A percentile compares a stretch with the other conserved stretches of the same genome.
These are phyloP conservation scores for Biston stratarius DNA, from an alignment of 2,888 invertebrate genomes.

Conservation along the genomic window DNA sequence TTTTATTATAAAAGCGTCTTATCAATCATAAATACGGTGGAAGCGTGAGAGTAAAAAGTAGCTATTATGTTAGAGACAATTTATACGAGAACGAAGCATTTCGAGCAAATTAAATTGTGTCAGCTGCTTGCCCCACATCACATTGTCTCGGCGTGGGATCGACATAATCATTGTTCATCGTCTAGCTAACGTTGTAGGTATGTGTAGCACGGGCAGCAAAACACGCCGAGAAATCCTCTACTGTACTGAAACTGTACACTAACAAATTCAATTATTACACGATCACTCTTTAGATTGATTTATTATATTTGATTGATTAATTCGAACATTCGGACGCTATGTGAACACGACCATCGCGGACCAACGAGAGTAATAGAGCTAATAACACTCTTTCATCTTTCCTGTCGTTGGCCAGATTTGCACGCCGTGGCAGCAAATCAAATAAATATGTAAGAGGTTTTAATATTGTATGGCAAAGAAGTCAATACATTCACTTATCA, in stretches of 20 bases:
- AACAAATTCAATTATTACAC: neutral
- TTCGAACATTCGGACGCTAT: neutral
- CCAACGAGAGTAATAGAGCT: too few species aligned
- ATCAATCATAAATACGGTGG: slow-evolving; percentile 58
- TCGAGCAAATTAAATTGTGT: slow-evolving; percentile 83
- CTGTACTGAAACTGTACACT: neutral
- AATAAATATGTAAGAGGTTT: too few species aligned
- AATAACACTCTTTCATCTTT: too few species aligned
- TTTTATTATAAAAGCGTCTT: slow-evolving; percentile 25
- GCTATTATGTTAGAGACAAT: slow-evolving; percentile 58
- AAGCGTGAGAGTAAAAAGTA: slow-evolving; percentile 71
- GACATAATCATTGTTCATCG: slow-evolving; percentile 76
- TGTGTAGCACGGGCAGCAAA: slow-evolving; percentile 34
- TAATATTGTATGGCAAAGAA: too few species aligned
- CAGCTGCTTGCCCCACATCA: slow-evolving; percentile 83
- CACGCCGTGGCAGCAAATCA: too few species aligned
- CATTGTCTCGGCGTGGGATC: slow-evolving; percentile 81
- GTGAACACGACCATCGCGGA: too few species aligned
- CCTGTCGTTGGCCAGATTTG: too few species aligned
- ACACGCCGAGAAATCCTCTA: neutral
- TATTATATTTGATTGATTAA: too few species aligned
- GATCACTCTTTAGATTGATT: neutral
- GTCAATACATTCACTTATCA: too few species aligned
- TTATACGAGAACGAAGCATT: slow-evolving; percentile 63
- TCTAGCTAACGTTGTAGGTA: slow-evolving; percentile 25